A percentile compares a stretch with the other conserved stretches of the same genome.
Conservation (phyloP, 2,797 vertebrate species). For the Microctenopoma steveboyesi region DNA sequence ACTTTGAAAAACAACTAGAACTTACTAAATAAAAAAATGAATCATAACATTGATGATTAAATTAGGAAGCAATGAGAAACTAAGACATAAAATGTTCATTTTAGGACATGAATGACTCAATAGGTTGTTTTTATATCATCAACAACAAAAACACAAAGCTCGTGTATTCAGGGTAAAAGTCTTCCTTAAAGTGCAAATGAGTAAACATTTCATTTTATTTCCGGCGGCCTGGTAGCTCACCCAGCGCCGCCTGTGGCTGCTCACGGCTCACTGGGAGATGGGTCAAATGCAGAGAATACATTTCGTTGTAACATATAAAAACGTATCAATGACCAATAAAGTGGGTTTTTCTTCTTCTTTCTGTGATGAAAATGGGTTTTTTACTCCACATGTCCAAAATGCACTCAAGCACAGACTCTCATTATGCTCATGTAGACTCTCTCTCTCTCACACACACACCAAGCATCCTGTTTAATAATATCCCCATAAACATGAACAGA, state of each 20-base stretch:
- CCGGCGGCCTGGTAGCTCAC: too few relatives aligned
- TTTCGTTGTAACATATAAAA: too few relatives aligned
- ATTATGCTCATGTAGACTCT: slow-evolving; percentile 44
- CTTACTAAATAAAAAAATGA: slow-evolving; percentile 4
- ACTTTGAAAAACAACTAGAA: slow-evolving; percentile 26
- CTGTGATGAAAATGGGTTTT: slow-evolving; percentile 68
- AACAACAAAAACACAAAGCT: slow-evolving; percentile 44
- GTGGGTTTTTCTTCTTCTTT: not conserved
- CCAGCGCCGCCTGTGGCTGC: too few relatives aligned
- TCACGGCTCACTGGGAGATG: too few relatives aligned
- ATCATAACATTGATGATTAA: not conserved
- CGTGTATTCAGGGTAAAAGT: slow-evolving; percentile 36
- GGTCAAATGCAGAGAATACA: too few relatives aligned
- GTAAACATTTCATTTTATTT: slow-evolving; percentile 61
- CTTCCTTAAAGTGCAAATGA: slow-evolving; percentile 75
- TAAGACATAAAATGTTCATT: slow-evolving; percentile 14
- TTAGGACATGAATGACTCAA: slow-evolving; percentile 3
- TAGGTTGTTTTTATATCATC: slow-evolving; percentile 38
- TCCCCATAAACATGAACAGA: slow-evolving; percentile 46
- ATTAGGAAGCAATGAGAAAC: not conserved
- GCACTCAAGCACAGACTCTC: slow-evolving; percentile 40
- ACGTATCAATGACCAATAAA: too few relatives aligned
- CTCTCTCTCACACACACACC: slow-evolving; percentile 4
- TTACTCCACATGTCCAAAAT: slow-evolving; percentile 53
- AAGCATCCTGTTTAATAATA: slow-evolving; percentile 39